Evolutionary conservation across 92 coral and sea anemone genomes (phyloP).

Genomic region (Bergia sp.): DNA sequence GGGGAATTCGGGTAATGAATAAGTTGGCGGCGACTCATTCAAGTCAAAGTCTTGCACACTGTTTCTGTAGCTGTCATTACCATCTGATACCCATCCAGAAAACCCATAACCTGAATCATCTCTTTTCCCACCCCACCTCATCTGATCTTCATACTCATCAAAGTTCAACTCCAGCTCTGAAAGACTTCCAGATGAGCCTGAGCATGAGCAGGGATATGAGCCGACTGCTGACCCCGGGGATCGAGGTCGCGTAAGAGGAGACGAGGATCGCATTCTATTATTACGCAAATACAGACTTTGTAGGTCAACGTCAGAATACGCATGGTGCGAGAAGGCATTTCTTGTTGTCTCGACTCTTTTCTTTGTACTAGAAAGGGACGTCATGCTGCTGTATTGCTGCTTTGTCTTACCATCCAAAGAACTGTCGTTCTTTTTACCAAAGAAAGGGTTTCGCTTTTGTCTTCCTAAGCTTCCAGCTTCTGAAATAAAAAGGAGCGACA

Average conservation of each 20-base stretch:
- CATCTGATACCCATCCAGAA: background rate
- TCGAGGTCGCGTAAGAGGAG: background rate
- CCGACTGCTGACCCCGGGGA: background rate
- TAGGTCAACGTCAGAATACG: slow-evolving; percentile 4
- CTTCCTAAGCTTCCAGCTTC: background rate
- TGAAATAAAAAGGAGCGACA: background rate
- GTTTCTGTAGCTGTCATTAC: background rate
- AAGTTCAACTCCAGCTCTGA: background rate
- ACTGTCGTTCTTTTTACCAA: background rate
- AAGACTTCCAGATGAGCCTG: slow-evolving; percentile 26
- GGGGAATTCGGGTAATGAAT: slow-evolving; percentile 28
- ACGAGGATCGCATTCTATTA: background rate
- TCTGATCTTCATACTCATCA: background rate
- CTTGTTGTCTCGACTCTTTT: background rate
- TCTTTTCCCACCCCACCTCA: background rate
- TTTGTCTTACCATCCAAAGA: background rate
- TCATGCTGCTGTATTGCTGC: no score
- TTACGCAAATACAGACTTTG: background rate
- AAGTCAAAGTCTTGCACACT: background rate
- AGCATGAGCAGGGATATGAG: background rate
- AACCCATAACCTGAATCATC: background rate
- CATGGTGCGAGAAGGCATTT: no score
- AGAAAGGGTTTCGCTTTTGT: background rate
- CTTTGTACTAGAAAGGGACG: background rate
- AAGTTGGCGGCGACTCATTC: background rate